A percentile compares a stretch with the other conserved stretches of the same genome.
phyloP scores from a whole-genome alignment of 2,797 vertebrate genomes.

The Eremophila alpestris region DNA sequence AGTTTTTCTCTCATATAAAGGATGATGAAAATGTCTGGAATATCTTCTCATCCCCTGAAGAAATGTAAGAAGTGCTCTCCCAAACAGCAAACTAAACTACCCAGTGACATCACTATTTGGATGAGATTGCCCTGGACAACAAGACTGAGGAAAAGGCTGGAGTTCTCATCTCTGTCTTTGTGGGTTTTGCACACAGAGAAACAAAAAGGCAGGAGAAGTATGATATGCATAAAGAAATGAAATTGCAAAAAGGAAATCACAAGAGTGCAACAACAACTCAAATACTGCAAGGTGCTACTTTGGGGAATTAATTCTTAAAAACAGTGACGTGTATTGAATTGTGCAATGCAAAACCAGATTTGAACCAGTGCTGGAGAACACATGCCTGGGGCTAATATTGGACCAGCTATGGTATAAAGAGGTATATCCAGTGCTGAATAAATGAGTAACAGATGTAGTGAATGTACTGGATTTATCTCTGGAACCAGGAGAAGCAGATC shows the following conservation, averaged over 20 bases:
- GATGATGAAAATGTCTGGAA: background rate
- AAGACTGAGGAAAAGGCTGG: background rate
- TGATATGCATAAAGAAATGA: background rate
- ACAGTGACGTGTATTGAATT: background rate
- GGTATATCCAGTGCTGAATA: background rate
- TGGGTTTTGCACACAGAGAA: background rate
- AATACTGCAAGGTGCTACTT: background rate
- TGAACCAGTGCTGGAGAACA: background rate
- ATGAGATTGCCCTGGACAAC: background rate
- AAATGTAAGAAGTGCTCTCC: background rate
- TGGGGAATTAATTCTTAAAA: background rate
- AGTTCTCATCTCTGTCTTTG: background rate
- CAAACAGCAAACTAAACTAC: background rate
- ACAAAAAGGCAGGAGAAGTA: background rate
- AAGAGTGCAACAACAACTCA: background rate
- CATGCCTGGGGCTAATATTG: background rate
- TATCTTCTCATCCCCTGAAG: background rate
- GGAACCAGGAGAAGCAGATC: background rate
- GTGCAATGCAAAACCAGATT: background rate
- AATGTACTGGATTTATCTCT: background rate
- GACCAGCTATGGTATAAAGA: background rate
- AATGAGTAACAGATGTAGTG: background rate
- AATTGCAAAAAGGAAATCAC: background rate
- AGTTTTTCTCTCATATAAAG: background rate
- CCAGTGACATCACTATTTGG: background rate